Evolutionary conservation across 1,140 invertebrate species (phyloP).

Genomic region (Nephotettix cincticeps): DNA sequence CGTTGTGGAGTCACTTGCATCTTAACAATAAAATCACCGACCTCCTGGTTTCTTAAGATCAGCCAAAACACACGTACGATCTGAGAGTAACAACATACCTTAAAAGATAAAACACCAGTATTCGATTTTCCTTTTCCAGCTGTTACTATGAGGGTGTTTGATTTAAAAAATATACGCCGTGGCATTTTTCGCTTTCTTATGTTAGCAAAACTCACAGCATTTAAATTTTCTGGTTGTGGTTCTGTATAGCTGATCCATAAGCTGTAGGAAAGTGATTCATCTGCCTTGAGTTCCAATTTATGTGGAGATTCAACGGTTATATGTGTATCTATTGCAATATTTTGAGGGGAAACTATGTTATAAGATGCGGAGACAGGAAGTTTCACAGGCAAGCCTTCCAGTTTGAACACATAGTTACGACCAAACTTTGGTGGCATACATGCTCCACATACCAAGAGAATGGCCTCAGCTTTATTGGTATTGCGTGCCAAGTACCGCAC

Average conservation of each 20-base stretch:
- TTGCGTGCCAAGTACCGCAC: slow-evolving; percentile 24
- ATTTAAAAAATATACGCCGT: not conserved
- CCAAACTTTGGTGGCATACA: slow-evolving; percentile 25
- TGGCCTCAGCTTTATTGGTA: slow-evolving; percentile 23
- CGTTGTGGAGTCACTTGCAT: not conserved
- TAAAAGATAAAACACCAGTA: not conserved
- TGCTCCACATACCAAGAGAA: slow-evolving; percentile 26
- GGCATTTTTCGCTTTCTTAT: not conserved
- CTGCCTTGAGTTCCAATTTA: not conserved
- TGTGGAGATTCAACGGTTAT: slow-evolving; percentile 23
- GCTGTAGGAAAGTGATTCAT: not conserved
- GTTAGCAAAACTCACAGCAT: not conserved
- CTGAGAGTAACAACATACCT: slow-evolving; percentile 9
- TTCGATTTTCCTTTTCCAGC: not conserved
- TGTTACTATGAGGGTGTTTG: not conserved
- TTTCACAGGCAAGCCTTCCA: slow-evolving; percentile 27
- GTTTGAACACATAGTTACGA: slow-evolving; percentile 24
- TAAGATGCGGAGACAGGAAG: slow-evolving; percentile 7
- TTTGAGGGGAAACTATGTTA: slow-evolving; percentile 24
- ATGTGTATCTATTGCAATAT: slow-evolving; percentile 13
- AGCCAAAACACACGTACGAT: not conserved
- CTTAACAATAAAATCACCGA: slow-evolving; percentile 21
- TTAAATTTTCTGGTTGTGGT: slow-evolving; percentile 24
- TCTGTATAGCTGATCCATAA: slow-evolving; percentile 20
- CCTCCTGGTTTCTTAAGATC: slow-evolving; percentile 13